Conservation (phyloP, 1,140 invertebrate species). For the Penaeus vannamei region DNA sequence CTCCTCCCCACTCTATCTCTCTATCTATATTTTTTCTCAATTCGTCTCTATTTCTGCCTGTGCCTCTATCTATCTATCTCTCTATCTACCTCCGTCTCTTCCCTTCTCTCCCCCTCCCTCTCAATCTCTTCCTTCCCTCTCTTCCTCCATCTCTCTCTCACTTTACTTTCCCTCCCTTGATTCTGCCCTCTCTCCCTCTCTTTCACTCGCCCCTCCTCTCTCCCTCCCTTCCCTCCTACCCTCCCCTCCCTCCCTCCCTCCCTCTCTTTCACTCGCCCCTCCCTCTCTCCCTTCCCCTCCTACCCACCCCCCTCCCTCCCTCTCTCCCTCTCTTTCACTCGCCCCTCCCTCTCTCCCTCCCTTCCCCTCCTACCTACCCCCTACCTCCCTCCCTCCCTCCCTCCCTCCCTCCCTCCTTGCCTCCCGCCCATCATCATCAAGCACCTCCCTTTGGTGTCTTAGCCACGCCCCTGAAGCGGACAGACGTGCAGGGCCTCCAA, state of each 20-base stretch:
- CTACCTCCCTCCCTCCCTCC: not conserved
- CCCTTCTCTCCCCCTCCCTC: constrained; percentile 7
- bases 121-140: not conserved
- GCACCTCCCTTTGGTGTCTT: not conserved
- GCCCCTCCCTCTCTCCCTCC: not conserved
- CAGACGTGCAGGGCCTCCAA: too few species aligned
- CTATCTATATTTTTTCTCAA: too few species aligned
- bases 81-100: not conserved
- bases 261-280: not conserved
- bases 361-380: not conserved
- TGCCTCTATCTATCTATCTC: too few species aligned
- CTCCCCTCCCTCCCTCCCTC: not conserved
- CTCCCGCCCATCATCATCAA: not conserved
- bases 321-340: not conserved
- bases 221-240: not conserved
- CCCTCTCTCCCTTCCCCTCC: not conserved
- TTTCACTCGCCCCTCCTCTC: not conserved
- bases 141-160: constrained; percentile 10
- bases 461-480: not conserved
- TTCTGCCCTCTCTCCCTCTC: constrained; percentile 3
- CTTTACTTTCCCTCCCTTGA: not conserved
- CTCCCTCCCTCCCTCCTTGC: not conserved
- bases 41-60: too few species aligned
- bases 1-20: too few species aligned
- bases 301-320: not conserved